These are phyloP conservation scores for Drosophila tripunctata DNA, from an alignment of 2,888 invertebrate species.

Conservation along the genomic window DNA sequence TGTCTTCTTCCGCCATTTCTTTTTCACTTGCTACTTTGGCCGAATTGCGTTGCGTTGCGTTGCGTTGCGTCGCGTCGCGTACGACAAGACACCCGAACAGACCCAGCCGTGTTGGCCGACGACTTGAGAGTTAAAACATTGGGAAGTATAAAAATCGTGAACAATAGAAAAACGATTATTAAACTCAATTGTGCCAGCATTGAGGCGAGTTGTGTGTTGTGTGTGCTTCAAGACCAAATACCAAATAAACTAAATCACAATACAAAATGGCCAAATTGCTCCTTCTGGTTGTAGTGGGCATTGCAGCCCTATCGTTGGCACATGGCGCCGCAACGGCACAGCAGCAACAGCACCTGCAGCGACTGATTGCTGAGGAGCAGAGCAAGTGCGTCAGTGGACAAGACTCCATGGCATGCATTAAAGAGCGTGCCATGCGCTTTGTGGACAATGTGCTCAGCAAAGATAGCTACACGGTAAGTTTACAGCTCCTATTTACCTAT, in stretches of 20 bases:
- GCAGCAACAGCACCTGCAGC: conserved; percentile 89
- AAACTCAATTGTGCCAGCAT: conserved; percentile 83
- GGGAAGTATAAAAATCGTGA: conserved; percentile 84
- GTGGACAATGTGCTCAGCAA: conserved; percentile 91
- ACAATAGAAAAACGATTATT: conserved; percentile 84
- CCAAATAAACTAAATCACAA: conserved; percentile 32
- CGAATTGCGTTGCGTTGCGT: conserved; percentile 38
- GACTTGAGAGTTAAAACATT: conserved; percentile 57
- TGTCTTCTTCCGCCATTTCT: conserved; percentile 77
- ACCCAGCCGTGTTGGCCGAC: conserved; percentile 19
- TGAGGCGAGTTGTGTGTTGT: conserved; percentile 79
- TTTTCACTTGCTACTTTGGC: conserved; percentile 38
- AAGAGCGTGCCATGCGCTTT: conserved; percentile 92
- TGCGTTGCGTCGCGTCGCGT: conserved; percentile 41
- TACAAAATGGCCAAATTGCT: conserved; percentile 75
- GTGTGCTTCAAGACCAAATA: conserved; percentile 14
- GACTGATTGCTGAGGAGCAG: conserved; percentile 91
- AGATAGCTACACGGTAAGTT: conserved; percentile 90
- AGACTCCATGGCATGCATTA: conserved; percentile 92
- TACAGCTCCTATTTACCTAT: no score
- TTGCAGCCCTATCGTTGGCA: conserved; percentile 85
- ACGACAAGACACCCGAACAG: conserved; percentile 9
- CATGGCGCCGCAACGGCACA: conserved; percentile 86
- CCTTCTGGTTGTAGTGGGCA: conserved; percentile 87
- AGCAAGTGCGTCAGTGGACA: conserved; percentile 90